phyloP scores from a whole-genome alignment of 2,797 vertebrate genomes.

The Mus minutoides region DNA sequence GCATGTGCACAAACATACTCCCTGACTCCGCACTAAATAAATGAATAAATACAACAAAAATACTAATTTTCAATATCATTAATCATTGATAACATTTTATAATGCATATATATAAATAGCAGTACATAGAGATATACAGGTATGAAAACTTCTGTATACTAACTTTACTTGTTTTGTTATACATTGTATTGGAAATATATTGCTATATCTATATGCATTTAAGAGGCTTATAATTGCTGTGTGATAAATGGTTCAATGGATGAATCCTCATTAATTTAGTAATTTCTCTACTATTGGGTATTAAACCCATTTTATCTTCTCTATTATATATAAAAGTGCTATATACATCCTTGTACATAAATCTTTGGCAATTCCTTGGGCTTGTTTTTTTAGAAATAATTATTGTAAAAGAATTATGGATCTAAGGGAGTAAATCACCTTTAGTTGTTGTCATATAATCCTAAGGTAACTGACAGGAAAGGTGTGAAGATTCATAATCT shows the following conservation, averaged over 20 bases:
- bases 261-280: not conserved
- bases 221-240: constrained; percentile 34
- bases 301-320: constrained; percentile 19
- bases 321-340: constrained; percentile 49
- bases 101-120: not conserved
- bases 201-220: constrained; percentile 1
- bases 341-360: constrained; percentile 14
- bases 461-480: constrained; percentile 34
- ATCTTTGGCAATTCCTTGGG: constrained; percentile 53
- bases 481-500: constrained; percentile 10
- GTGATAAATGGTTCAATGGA: not conserved
- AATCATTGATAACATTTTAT: constrained; percentile 35
- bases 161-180: constrained; percentile 24
- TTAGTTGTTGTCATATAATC: not conserved
- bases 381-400: constrained; percentile 56
- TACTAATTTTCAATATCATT: not conserved
- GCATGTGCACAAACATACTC: too few species aligned
- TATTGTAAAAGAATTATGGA: constrained; percentile 52
- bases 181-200: constrained; percentile 17
- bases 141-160: not conserved
- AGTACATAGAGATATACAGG: not conserved
- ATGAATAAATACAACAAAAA: not conserved
- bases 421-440: constrained; percentile 35
- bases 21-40: not conserved
- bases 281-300: constrained; percentile 11